Percentiles rank a stretch among this genome's conserved stretches.
Conservation (phyloP, 1,140 invertebrate species). For the Globodera ellingtonae region DNA sequence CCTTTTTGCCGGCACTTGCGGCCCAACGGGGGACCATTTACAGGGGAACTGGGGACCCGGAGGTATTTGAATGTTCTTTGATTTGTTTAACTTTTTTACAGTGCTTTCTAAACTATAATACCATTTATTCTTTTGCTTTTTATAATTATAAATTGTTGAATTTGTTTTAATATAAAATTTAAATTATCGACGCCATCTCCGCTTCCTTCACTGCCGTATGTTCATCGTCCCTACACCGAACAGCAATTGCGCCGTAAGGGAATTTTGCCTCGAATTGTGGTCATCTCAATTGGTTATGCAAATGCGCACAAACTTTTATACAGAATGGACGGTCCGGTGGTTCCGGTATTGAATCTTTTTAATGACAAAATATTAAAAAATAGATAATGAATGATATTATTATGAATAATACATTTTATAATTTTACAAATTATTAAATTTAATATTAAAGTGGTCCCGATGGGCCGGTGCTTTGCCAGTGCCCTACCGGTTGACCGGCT, state of each 20-base stretch:
- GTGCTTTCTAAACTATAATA: too few species aligned
- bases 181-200: conserved; percentile 25
- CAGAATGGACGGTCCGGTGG: conserved; percentile 41
- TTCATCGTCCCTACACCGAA: conserved; percentile 37
- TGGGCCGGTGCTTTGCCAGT: conserved; percentile 44
- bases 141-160: too few species aligned
- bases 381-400: background rate
- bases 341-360: conserved; percentile 39
- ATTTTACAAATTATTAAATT: too few species aligned
- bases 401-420: too few species aligned
- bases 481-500: conserved; percentile 45
- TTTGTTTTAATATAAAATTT: too few species aligned
- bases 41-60: conserved; percentile 23
- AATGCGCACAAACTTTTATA: conserved; percentile 44
- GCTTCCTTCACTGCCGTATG: conserved; percentile 47
- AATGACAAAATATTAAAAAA: conserved; percentile 17
- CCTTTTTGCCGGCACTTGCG: conserved; percentile 68
- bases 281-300: conserved; percentile 52
- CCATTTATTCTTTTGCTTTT: too few species aligned
- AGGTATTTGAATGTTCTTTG: conserved; percentile 9
- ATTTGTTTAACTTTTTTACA: background rate
- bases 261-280: conserved; percentile 52
- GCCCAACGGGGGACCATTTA: conserved; percentile 35
- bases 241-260: conserved; percentile 15
- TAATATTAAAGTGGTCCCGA: conserved; percentile 39